A percentile compares a stretch with the other conserved stretches of the same genome.
phyloP scores from a whole-genome alignment of 2,113 vertebrate genomes.

The Daphoenositta chrysoptera region DNA sequence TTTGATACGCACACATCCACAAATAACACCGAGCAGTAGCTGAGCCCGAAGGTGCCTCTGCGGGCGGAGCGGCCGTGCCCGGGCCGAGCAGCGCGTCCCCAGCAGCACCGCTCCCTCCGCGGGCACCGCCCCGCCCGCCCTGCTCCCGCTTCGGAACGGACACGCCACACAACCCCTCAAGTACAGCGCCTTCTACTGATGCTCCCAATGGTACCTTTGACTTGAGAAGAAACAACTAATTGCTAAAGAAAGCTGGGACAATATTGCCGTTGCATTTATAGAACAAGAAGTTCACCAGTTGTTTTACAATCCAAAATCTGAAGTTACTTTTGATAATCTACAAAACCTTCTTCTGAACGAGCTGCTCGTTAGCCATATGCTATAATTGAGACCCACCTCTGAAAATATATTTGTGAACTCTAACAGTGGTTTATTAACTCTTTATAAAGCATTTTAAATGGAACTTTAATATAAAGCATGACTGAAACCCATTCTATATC shows the following conservation, averaged over 20 bases:
- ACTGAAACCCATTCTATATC: neutral
- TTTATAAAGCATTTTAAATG: neutral
- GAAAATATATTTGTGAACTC: neutral
- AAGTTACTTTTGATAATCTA: neutral
- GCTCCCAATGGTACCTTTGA: neutral
- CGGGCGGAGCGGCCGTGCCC: neutral
- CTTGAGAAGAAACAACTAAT: neutral
- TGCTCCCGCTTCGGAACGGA: neutral
- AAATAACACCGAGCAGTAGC: neutral
- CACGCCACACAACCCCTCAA: neutral
- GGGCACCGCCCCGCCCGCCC: too few relatives aligned
- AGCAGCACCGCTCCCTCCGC: too few relatives aligned
- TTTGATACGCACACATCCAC: neutral
- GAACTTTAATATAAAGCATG: slow-evolving; percentile 37
- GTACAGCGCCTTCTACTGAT: neutral
- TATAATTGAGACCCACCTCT: neutral
- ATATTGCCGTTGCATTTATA: neutral
- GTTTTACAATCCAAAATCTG: neutral
- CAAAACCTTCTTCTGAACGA: neutral
- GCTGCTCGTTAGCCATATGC: neutral
- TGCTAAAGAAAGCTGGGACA: neutral
- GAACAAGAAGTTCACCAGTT: neutral
- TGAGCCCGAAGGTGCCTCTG: neutral
- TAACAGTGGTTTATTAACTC: neutral
- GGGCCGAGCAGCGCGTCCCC: too few relatives aligned